Evolutionary conservation across 2,888 invertebrate species (phyloP).

Genomic region (Caprella mutica): DNA sequence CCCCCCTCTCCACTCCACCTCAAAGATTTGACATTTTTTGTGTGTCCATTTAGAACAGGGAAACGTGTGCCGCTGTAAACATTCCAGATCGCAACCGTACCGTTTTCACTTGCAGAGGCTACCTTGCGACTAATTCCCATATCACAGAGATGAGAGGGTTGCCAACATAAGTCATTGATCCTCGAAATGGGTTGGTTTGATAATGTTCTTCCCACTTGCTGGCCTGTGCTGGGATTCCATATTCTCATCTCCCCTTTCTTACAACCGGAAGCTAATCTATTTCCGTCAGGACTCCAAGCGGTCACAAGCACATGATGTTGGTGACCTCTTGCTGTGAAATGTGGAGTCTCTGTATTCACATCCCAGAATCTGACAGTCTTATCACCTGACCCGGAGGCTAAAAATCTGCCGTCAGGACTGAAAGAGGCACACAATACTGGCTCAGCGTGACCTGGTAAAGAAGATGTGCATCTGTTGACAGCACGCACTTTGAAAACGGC

Average conservation of each 20-base stretch:
- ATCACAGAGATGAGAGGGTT: constrained; percentile 71
- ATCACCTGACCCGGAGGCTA: constrained; percentile 97
- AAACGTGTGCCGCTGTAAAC: constrained; percentile 46
- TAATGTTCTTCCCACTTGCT: constrained; percentile 17
- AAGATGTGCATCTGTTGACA: constrained; percentile 50
- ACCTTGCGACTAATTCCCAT: constrained; percentile 58
- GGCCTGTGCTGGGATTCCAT: constrained; percentile 32
- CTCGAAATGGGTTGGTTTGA: too few species aligned
- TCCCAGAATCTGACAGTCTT: constrained; percentile 98
- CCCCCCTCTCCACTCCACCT: constrained; percentile 98
- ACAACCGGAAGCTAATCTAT: constrained; percentile 85
- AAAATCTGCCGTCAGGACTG: constrained; percentile 83
- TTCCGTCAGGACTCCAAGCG: constrained; percentile 91
- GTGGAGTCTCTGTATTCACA: constrained; percentile 85
- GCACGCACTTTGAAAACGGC: constrained; percentile 70
- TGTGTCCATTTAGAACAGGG: too few species aligned
- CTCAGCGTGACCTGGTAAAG: constrained; percentile 91
- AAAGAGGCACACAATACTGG: constrained; percentile 90
- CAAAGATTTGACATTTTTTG: constrained; percentile 79
- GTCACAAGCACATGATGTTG: constrained; percentile 91
- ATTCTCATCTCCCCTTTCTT: constrained; percentile 63
- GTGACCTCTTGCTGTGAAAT: constrained; percentile 79
- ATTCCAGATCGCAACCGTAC: constrained; percentile 92
- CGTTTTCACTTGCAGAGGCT: constrained; percentile 79
- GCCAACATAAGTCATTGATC: constrained; percentile 91